phyloP scores from a whole-genome alignment of 1,140 invertebrate genomes.

The Leptonema lineaticorne region DNA sequence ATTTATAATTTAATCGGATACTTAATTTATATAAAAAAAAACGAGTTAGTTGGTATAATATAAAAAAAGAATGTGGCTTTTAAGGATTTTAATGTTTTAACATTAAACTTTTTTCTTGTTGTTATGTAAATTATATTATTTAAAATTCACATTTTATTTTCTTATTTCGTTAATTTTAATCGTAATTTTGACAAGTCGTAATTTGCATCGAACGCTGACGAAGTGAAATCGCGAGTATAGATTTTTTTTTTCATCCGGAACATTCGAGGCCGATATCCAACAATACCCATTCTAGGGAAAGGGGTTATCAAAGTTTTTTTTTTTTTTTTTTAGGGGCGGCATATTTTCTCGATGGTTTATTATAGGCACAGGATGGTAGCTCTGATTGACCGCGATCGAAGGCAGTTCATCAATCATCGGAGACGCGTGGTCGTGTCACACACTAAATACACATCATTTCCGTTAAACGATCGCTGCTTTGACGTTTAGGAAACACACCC shows the following conservation, averaged over 20 bases:
- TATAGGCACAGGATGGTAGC: not conserved
- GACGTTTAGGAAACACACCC: not conserved
- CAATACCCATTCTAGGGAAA: not conserved
- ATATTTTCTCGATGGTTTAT: too few species aligned
- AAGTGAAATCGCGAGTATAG: not conserved
- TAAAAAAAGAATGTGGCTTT: too few species aligned
- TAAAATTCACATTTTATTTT: too few species aligned
- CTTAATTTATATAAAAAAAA: too few species aligned
- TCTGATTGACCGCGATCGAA: slow-evolving; percentile 30
- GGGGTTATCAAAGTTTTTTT: too few species aligned
- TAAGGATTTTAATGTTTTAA: too few species aligned
- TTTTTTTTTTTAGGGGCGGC: slow-evolving; percentile 9
- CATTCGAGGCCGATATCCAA: not conserved
- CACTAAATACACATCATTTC: slow-evolving; percentile 23
- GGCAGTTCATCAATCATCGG: slow-evolving; percentile 29
- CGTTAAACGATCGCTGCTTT: slow-evolving; percentile 7
- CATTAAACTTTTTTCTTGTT: too few species aligned
- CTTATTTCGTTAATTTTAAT: too few species aligned
- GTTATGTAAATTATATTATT: too few species aligned
- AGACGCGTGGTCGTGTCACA: slow-evolving; percentile 25
- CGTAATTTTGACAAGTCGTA: too few species aligned
- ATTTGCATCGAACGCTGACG: not conserved
- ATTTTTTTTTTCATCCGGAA: not conserved
- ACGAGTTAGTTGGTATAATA: too few species aligned
- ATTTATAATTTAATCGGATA: too few species aligned